These are phyloP conservation scores for Palaemon carinicauda DNA, from an alignment of 1,140 invertebrate genomes.

Conservation along the genomic window DNA sequence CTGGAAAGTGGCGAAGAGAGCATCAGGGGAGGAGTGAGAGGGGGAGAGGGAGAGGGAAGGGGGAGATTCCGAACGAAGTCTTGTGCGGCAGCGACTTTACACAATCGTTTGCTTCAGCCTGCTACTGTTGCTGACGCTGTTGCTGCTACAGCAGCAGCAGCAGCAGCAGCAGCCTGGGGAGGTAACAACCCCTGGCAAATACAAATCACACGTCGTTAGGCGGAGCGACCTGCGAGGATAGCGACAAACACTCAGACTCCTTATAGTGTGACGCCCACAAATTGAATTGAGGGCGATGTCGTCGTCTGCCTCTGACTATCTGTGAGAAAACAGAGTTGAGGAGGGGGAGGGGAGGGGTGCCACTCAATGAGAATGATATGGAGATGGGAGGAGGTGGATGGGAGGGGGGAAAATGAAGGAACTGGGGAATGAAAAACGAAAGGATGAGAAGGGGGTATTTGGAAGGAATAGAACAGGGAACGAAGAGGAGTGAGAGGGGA, in stretches of 20 bases:
- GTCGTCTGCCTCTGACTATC: background rate
- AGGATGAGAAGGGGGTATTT: background rate
- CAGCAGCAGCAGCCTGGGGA: conserved; percentile 2
- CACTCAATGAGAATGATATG: background rate
- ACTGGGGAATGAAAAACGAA: background rate
- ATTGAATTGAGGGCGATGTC: conserved; percentile 55
- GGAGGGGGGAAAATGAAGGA: background rate
- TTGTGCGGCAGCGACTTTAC: background rate
- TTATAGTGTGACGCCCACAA: conserved; percentile 46
- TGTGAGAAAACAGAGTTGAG: background rate
- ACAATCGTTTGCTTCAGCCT: too few species aligned
- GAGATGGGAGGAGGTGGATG: background rate
- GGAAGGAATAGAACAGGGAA: background rate
- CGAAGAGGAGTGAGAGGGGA: background rate
- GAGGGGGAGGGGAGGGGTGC: background rate
- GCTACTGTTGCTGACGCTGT: too few species aligned
- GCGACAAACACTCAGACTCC: conserved; percentile 50
- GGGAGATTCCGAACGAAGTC: conserved; percentile 3
- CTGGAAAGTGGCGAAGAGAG: background rate
- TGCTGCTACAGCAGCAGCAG: background rate
- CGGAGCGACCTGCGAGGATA: conserved; percentile 49
- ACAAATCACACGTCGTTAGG: conserved; percentile 56
- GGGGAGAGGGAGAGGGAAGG: background rate
- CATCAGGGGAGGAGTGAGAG: background rate
- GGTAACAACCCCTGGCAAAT: conserved; percentile 45